These are phyloP conservation scores for Siniperca knerii DNA, from an alignment of 2,113 vertebrate genomes.

Conservation along the genomic window DNA sequence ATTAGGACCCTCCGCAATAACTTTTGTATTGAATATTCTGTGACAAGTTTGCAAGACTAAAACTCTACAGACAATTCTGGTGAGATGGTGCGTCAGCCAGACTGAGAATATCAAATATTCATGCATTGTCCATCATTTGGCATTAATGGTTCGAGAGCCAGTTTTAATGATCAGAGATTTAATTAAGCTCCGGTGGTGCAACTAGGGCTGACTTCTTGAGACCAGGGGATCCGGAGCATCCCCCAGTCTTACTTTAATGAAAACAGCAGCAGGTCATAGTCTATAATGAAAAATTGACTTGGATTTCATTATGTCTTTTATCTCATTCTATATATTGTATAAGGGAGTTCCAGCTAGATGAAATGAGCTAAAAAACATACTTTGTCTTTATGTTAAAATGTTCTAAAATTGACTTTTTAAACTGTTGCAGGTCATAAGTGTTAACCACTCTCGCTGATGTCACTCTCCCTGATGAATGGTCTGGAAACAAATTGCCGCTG, in stretches of 20 bases:
- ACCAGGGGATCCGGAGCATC: conserved; percentile 50
- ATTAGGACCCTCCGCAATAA: neutral
- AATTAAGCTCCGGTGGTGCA: conserved; percentile 60
- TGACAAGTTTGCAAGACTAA: conserved; percentile 23
- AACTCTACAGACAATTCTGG: conserved; percentile 19
- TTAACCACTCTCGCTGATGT: neutral
- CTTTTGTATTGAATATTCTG: conserved; percentile 38
- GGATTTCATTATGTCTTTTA: conserved; percentile 59
- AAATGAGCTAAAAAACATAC: neutral
- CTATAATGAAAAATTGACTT: conserved; percentile 67
- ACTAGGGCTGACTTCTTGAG: conserved; percentile 35
- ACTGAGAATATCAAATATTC: conserved; percentile 63
- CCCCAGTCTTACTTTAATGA: conserved; percentile 67
- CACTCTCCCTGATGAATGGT: conserved; percentile 12
- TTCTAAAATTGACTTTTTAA: conserved; percentile 3
- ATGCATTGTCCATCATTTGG: conserved; percentile 39
- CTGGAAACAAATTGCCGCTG: neutral
- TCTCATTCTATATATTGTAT: conserved; percentile 25
- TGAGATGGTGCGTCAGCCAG: neutral
- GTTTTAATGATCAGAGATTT: conserved; percentile 71
- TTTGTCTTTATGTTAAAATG: neutral
- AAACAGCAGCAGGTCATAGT: conserved; percentile 64
- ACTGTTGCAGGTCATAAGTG: conserved; percentile 5
- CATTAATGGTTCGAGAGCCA: conserved; percentile 40
- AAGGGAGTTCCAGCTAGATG: neutral